Evolutionary conservation across 2,888 invertebrate genomes (phyloP).

Genomic region (Conops quadrifasciatus): DNA sequence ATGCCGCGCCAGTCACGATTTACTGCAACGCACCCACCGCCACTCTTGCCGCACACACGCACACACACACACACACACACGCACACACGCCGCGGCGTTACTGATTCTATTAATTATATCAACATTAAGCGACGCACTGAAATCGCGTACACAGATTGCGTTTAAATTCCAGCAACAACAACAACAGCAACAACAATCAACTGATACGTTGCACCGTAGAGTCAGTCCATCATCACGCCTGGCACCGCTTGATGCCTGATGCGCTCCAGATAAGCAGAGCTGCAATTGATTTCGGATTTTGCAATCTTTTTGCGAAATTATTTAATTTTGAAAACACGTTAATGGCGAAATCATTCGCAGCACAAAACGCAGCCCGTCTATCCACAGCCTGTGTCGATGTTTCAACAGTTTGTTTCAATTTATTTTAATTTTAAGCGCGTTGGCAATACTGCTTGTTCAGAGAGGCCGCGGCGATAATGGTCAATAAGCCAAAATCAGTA

Average conservation of each 20-base stretch:
- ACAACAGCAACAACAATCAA: constrained; percentile 42
- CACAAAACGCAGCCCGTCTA: too few species aligned
- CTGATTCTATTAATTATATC: constrained; percentile 62
- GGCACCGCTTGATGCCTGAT: constrained; percentile 48
- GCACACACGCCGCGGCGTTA: constrained; percentile 42
- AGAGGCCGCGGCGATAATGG: not conserved
- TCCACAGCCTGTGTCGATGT: too few species aligned
- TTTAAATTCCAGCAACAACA: constrained; percentile 59
- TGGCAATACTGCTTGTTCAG: constrained; percentile 12
- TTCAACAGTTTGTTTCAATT: constrained; percentile 25
- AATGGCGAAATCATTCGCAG: constrained; percentile 57
- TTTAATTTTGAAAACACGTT: constrained; percentile 40
- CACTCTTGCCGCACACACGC: constrained; percentile 39
- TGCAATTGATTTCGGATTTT: constrained; percentile 50
- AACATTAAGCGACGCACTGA: constrained; percentile 55
- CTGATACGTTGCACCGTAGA: constrained; percentile 6
- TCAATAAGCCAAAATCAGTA: constrained; percentile 24
- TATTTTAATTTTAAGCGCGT: constrained; percentile 8
- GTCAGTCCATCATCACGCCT: not conserved
- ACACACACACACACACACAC: not conserved
- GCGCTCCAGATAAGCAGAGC: constrained; percentile 55
- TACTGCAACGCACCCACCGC: not conserved
- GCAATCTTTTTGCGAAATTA: constrained; percentile 12
- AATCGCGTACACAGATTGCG: constrained; percentile 53
- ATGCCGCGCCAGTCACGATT: constrained; percentile 31